A percentile compares a stretch with the other conserved stretches of the same genome.
phyloP scores from a whole-genome alignment of 2,888 invertebrate genomes.

The Drosophila merina region DNA sequence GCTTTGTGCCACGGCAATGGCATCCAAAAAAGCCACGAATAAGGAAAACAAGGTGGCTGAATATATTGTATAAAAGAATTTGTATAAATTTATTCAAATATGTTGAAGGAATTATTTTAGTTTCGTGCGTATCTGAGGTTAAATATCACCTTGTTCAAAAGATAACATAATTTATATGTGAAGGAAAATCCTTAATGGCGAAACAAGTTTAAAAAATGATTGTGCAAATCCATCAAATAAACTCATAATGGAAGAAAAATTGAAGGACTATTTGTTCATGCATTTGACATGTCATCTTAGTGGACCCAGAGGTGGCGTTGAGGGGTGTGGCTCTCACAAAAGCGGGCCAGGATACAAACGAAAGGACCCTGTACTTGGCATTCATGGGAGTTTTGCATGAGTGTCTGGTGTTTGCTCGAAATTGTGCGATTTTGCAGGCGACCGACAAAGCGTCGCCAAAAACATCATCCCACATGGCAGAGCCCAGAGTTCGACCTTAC shows the following conservation, averaged over 20 bases:
- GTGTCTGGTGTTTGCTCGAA: slow-evolving; percentile 19
- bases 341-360: slow-evolving; percentile 20
- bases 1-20: slow-evolving; percentile 35
- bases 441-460: slow-evolving; percentile 49
- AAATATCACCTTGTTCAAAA: not conserved
- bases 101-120: not conserved
- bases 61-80: not conserved
- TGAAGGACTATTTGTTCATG: slow-evolving; percentile 28
- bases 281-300: slow-evolving; percentile 41
- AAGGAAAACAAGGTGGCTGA: not conserved
- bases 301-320: slow-evolving; percentile 2
- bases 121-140: not conserved
- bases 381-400: slow-evolving; percentile 40
- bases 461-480: slow-evolving; percentile 61
- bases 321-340: slow-evolving; percentile 12
- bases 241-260: slow-evolving; percentile 3
- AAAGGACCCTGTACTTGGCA: slow-evolving; percentile 33
- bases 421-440: slow-evolving; percentile 42
- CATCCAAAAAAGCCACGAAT: slow-evolving; percentile 6
- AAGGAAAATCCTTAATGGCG: not conserved
- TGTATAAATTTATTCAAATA: slow-evolving; percentile 2
- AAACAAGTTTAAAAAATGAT: not conserved
- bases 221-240: slow-evolving; percentile 26
- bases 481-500: slow-evolving; percentile 24
- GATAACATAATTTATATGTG: not conserved